Conservation (phyloP, 2,888 invertebrate genomes). For the Perizoma affinitatum region DNA sequence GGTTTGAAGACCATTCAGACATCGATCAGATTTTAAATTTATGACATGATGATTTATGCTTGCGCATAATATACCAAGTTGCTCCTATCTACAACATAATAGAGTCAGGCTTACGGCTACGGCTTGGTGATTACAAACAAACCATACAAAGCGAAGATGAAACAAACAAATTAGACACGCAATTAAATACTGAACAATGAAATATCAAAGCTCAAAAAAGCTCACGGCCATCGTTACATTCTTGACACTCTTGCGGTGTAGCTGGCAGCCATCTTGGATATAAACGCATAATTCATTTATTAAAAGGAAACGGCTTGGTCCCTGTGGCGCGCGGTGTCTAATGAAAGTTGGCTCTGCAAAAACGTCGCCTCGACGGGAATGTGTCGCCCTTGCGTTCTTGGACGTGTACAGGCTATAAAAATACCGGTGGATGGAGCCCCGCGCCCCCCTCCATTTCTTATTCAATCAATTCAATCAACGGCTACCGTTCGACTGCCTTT, state of each 20-base stretch:
- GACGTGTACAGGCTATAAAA: conserved; percentile 81
- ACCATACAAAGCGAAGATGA: conserved; percentile 17
- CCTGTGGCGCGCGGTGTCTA: conserved; percentile 73
- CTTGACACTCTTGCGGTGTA: conserved; percentile 66
- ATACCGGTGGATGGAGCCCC: conserved; percentile 69
- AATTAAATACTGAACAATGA: conserved; percentile 28
- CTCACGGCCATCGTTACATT: conserved; percentile 60
- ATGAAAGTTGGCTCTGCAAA: conserved; percentile 81
- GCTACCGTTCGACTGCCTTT: conserved; percentile 69
- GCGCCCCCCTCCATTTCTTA: conserved; percentile 71
- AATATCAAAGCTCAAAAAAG: conserved; percentile 43
- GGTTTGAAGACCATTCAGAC: conserved; percentile 18
- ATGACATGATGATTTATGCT: neutral
- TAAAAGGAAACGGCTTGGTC: conserved; percentile 76
- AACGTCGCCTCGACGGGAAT: conserved; percentile 78
- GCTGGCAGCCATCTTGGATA: conserved; percentile 73
- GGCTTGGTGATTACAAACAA: neutral
- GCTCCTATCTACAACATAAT: no score
- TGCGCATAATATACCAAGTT: no score
- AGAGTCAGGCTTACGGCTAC: neutral
- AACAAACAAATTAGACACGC: conserved; percentile 39
- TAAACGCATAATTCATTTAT: conserved; percentile 81
- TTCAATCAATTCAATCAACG: conserved; percentile 80
- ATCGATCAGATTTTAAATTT: conserved; percentile 18
- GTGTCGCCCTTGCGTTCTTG: conserved; percentile 80